A percentile compares a stretch with the other conserved stretches of the same genome.
phyloP scores from a whole-genome alignment of 64 coral and sea anemone species.

The Montipora sp. region DNA sequence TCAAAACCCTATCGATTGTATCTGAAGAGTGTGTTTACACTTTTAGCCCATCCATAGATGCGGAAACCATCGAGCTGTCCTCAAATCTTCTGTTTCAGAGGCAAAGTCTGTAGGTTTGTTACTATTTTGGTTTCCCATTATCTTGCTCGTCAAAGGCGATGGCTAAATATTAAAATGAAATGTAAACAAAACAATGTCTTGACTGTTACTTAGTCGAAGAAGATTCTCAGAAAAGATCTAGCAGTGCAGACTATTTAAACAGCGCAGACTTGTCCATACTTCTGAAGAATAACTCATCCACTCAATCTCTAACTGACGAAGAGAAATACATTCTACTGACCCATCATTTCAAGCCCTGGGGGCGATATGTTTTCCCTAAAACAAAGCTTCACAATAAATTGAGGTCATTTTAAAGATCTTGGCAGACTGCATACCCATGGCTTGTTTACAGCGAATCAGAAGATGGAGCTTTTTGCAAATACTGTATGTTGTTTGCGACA shows the following conservation, averaged over 20 bases:
- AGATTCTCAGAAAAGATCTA: neutral
- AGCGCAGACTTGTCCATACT: neutral
- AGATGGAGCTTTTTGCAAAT: too few relatives aligned
- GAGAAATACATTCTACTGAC: too few relatives aligned
- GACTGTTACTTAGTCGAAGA: neutral
- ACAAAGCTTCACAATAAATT: too few relatives aligned
- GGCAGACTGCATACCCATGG: too few relatives aligned
- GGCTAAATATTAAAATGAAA: neutral
- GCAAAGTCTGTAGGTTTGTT: neutral
- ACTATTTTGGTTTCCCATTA: neutral
- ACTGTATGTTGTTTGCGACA: too few relatives aligned
- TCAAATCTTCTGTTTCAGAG: neutral
- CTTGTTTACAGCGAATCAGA: neutral
- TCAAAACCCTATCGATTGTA: too few relatives aligned
- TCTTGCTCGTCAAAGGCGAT: neutral
- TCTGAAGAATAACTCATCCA: too few relatives aligned
- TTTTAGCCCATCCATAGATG: neutral
- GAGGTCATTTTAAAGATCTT: too few relatives aligned
- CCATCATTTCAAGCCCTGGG: too few relatives aligned
- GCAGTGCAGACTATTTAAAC: neutral
- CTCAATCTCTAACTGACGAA: too few relatives aligned
- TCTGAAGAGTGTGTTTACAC: neutral
- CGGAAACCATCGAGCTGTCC: neutral
- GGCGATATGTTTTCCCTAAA: too few relatives aligned
- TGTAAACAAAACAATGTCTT: constrained; percentile 4